A percentile compares a stretch with the other conserved stretches of the same genome.
phyloP scores from a whole-genome alignment of 2,797 vertebrate genomes.

The Dipus sagitta region DNA sequence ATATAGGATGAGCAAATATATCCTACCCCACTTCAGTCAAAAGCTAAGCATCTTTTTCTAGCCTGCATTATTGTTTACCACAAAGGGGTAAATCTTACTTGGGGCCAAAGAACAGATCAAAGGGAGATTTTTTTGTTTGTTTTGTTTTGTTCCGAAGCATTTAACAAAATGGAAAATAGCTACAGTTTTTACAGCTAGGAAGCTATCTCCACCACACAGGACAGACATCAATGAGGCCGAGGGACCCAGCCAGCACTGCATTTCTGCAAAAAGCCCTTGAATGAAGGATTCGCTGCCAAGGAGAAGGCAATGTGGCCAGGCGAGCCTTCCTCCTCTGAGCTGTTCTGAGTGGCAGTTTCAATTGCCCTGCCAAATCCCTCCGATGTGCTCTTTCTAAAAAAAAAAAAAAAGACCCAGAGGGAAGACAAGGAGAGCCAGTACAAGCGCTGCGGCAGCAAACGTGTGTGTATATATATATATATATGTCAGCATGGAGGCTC shows the following conservation, averaged over 20 bases:
- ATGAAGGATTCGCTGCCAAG: constrained; percentile 70
- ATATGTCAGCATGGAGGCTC: constrained; percentile 25
- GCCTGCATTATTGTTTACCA: neutral
- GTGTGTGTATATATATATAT: neutral
- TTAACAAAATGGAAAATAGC: constrained; percentile 66
- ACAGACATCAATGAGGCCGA: constrained; percentile 5
- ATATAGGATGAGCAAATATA: constrained; percentile 29
- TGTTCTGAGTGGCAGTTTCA: constrained; percentile 70
- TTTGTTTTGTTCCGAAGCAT: constrained; percentile 54
- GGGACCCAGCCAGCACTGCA: neutral
- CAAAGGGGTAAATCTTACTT: constrained; percentile 46
- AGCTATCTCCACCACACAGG: constrained; percentile 61
- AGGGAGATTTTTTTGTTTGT: neutral
- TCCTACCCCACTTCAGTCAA: constrained; percentile 36
- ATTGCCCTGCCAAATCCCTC: constrained; percentile 81
- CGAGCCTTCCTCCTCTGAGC: constrained; percentile 74
- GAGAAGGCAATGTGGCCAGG: constrained; percentile 64
- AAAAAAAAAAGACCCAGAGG: constrained; percentile 51
- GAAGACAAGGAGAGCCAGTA: constrained; percentile 40
- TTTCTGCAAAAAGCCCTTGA: constrained; percentile 71
- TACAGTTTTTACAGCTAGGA: constrained; percentile 20
- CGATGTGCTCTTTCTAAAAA: constrained; percentile 78
- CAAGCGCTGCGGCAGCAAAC: neutral
- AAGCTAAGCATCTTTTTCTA: neutral
- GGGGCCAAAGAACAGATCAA: constrained; percentile 47